Conservation (phyloP, 2,888 invertebrate species). For the Acanthacorydalis orientalis region DNA sequence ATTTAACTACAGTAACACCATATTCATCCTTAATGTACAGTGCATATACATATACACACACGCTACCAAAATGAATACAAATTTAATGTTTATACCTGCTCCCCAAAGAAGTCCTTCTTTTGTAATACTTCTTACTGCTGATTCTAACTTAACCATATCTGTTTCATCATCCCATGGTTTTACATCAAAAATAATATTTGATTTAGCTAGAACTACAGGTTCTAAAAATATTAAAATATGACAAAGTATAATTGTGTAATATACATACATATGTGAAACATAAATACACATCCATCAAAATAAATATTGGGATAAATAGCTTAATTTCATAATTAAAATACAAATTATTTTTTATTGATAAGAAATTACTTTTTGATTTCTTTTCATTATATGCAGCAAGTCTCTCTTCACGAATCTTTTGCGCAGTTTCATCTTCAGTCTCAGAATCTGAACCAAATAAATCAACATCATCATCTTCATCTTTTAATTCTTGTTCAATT, state of each 20-base stretch:
- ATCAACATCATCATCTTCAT: slow-evolving; percentile 50
- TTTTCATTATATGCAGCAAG: slow-evolving; percentile 80
- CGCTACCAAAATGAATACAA: too few relatives aligned
- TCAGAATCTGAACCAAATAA: slow-evolving; percentile 70
- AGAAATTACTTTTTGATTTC: slow-evolving; percentile 63
- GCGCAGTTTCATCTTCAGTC: slow-evolving; percentile 56
- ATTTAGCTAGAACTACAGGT: slow-evolving; percentile 81
- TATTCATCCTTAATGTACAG: too few relatives aligned
- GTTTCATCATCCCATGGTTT: slow-evolving; percentile 93
- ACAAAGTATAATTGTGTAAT: neutral
- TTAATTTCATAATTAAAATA: slow-evolving; percentile 2
- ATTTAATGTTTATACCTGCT: slow-evolving; percentile 36
- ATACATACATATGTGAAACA: neutral
- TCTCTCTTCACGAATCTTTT: slow-evolving; percentile 62
- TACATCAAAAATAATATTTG: slow-evolving; percentile 82
- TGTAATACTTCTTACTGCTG: slow-evolving; percentile 53
- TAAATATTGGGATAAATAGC: too few relatives aligned
- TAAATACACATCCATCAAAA: neutral
- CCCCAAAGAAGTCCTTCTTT: slow-evolving; percentile 91
- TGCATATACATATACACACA: too few relatives aligned
- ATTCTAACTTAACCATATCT: slow-evolving; percentile 75
- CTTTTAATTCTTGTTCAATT: slow-evolving; percentile 8
- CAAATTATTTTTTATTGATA: slow-evolving; percentile 2
- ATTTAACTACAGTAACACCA: neutral
- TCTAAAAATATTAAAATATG: slow-evolving; percentile 31